phyloP scores from a whole-genome alignment of 2,113 vertebrate species.

The Scortum barcoo region DNA sequence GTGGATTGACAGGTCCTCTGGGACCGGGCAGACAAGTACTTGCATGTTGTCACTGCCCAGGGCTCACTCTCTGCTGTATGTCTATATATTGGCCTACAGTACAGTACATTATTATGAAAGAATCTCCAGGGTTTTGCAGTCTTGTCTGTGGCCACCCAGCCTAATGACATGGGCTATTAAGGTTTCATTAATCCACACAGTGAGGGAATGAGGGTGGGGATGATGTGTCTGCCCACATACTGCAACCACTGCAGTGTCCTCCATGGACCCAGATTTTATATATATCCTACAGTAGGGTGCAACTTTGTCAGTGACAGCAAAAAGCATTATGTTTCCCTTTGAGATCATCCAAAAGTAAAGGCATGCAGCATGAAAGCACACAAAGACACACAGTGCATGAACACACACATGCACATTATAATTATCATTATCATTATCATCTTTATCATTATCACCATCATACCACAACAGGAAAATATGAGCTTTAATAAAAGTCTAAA shows the following conservation, averaged over 20 bases:
- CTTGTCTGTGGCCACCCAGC: constrained; percentile 58
- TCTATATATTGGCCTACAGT: constrained; percentile 22
- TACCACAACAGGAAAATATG: background rate
- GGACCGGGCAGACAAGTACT: background rate
- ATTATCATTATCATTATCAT: constrained; percentile 14
- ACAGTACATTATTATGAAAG: constrained; percentile 40
- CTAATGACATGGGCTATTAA: constrained; percentile 69
- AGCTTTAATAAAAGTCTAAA: background rate
- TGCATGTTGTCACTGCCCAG: constrained; percentile 2
- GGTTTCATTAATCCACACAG: constrained; percentile 68
- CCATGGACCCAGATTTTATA: constrained; percentile 32
- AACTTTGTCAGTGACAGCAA: constrained; percentile 36
- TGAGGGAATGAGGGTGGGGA: constrained; percentile 51
- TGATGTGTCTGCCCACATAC: constrained; percentile 31
- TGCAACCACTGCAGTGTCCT: constrained; percentile 57
- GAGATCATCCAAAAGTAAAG: constrained; percentile 10
- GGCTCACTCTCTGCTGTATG: constrained; percentile 9
- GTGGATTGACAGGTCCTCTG: constrained; percentile 20
- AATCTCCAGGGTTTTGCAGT: constrained; percentile 53
- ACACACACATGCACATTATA: constrained; percentile 17
- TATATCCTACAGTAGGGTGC: background rate
- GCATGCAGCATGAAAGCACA: constrained; percentile 6
- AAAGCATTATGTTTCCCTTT: constrained; percentile 27
- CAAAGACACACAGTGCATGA: background rate
- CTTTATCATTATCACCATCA: background rate